These are phyloP conservation scores for Tromatobia lineatoria DNA, from an alignment of 2,888 invertebrate genomes.

Conservation along the genomic window DNA sequence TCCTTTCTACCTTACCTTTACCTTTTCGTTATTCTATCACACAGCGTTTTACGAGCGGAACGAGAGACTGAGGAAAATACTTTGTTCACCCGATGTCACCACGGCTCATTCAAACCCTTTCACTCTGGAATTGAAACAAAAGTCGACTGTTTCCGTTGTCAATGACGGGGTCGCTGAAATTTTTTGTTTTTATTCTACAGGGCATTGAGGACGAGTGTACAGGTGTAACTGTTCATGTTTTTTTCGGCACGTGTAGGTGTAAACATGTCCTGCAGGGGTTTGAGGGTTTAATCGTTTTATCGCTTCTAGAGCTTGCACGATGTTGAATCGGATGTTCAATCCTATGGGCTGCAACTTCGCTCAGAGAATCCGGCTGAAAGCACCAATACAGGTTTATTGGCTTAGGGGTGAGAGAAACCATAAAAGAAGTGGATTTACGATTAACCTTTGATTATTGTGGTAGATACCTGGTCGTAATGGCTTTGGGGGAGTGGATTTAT, in stretches of 20 bases:
- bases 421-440: neutral
- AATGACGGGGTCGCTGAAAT: too few species aligned
- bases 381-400: slow-evolving; percentile 22
- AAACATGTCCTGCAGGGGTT: neutral
- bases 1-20: slow-evolving; percentile 23
- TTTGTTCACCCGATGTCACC: slow-evolving; percentile 15
- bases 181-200: slow-evolving; percentile 35
- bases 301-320: slow-evolving; percentile 20
- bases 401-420: slow-evolving; percentile 16
- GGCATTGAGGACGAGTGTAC: neutral
- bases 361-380: slow-evolving; percentile 19
- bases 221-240: neutral
- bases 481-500: neutral
- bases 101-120: slow-evolving; percentile 8
- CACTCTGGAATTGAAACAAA: slow-evolving; percentile 36
- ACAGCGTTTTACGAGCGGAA: slow-evolving; percentile 39
- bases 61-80: slow-evolving; percentile 1
- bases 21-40: slow-evolving; percentile 19
- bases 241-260: neutral
- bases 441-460: neutral
- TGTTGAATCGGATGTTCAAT: slow-evolving; percentile 39
- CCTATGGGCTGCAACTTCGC: slow-evolving; percentile 16
- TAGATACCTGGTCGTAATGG: neutral
- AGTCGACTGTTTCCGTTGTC: slow-evolving; percentile 36
- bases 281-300: slow-evolving; percentile 44